Base-by-base conservation (phyloP, 2,888 invertebrate genomes). In the Drosophila subquinaria region DNA sequence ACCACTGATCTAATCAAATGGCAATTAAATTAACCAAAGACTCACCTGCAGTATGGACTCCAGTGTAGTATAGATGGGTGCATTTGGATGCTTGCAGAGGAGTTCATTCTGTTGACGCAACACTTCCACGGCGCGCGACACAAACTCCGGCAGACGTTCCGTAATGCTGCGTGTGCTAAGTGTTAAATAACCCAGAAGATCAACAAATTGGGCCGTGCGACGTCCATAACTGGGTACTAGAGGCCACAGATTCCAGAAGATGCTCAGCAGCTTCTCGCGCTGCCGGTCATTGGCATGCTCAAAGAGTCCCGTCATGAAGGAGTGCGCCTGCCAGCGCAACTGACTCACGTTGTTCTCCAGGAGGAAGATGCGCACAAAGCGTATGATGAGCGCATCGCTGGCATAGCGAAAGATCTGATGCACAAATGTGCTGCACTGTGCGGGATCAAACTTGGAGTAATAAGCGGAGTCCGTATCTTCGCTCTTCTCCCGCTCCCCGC, bases 131-230 rank as follows among this genome's bases (percentile, higher is more conserved):
- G 98, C 98, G 81, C 96, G 96, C 85, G 97, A 96, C 67, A 98
- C 96, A 92, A 97, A 97, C 74, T 96, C 95, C 93, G 96, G 93
- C 30, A 93, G 80, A 35, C 95, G 95, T 40, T 95, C 95, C 4
- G 95, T 94, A 61, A 95, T 94, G 69, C 95, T 95, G 2, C 95
- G 95, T 0, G 96, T 97, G 92, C 97, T 97, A 23, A 99, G 94
- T 0, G 98, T 97, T 91, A 99, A 97, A 93, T 97, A 99, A 0
- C 99, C 98, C 6, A 99, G 94, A 0, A 99, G 94, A 92, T 99
- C 99, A 0, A 99, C 98, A 93, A 99, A 99, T 92, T 99, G 99
- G 0, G 98, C 97, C 0, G 98, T 98, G 92, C 98, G 97, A 2
- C 97, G 95, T 0, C 99, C 99, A 91, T 97, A 98, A 63, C 96